Conservation (phyloP, 2,888 invertebrate genomes). For the Drosophila trichaetosa region DNA sequence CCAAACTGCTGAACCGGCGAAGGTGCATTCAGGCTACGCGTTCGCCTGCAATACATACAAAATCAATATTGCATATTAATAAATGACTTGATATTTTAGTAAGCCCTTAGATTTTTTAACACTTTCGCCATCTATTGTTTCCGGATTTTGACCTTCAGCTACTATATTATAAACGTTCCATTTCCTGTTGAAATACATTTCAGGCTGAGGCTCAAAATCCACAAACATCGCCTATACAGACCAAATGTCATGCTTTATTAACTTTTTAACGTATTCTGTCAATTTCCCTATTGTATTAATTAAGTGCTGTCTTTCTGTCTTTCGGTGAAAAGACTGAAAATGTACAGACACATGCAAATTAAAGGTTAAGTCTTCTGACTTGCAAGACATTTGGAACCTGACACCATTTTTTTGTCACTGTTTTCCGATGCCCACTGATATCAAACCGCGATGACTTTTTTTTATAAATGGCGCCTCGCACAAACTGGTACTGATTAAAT, state of each 20-base stretch:
- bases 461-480: conserved; percentile 71
- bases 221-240: conserved; percentile 34
- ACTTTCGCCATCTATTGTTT: conserved; percentile 6
- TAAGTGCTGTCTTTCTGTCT: conserved; percentile 31
- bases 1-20: conserved; percentile 98
- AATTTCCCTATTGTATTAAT: conserved; percentile 56
- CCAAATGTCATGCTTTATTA: conserved; percentile 38
- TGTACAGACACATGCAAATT: conserved; percentile 42
- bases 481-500: conserved; percentile 66
- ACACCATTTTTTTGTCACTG: conserved; percentile 6
- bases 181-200: background rate
- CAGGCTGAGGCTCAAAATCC: background rate
- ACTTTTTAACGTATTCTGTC: conserved; percentile 39
- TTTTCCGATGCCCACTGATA: conserved; percentile 1
- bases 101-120: conserved; percentile 31
- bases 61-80: conserved; percentile 3
- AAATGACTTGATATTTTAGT: background rate
- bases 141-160: conserved; percentile 18
- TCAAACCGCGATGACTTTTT: conserved; percentile 13
- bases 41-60: conserved; percentile 90
- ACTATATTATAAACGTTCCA: background rate
- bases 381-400: conserved; percentile 33
- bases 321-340: conserved; percentile 27
- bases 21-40: conserved; percentile 97
- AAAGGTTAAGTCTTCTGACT: conserved; percentile 44